Evolutionary conservation across 2,113 vertebrate species (phyloP), one percentile per base, ranked within the genome.

Genomic region (Baryphthengus martii): DNA sequence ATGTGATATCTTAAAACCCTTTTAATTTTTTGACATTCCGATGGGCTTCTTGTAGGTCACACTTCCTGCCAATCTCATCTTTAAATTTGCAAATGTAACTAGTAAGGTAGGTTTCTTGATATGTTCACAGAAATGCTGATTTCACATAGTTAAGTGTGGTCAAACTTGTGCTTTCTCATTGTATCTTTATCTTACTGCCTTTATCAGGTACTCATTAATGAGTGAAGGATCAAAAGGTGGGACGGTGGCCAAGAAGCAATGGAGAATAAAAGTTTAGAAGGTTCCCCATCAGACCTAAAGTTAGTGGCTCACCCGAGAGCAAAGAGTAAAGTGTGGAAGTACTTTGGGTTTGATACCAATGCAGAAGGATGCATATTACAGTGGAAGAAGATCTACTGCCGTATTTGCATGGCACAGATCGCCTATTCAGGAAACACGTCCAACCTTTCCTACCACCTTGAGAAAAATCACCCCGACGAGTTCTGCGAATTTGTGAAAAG

Each of bases 241-340:
- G 96, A 96, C 91, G 95, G 95, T 90, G 97, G 90, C 71, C 96
- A 97, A 97, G 97, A 98, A 96, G 97, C 97, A 56, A 99, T 99
- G 98, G 98, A 99, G 97, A 96, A 85, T 95, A 98, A 98, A 97
- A 94, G 95, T 96, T 93, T 97, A 80, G 98, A 98, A 96, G 96
- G 97, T 87, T 98, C 98, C 26, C 97, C 96, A 95, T 97, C 98
- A 63, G 98, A 98, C 94, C 98, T 98, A 82, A 99, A 99, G 94
- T 98, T 99, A 88, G 99, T 99, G 49, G 98, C 98, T 25, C 99
- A 99, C 86, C 99, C 99, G 0, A 98, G 98, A 49, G 99, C 98
- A 95, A 99, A 99, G 97, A 99, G 99, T 98, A 99, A 99, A 97
- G 99, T 99, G 31, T 99, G 99, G 99, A 98, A 98, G 89, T 99